Conservation (phyloP, 2,888 invertebrate genomes). For the Homarus gammarus region DNA sequence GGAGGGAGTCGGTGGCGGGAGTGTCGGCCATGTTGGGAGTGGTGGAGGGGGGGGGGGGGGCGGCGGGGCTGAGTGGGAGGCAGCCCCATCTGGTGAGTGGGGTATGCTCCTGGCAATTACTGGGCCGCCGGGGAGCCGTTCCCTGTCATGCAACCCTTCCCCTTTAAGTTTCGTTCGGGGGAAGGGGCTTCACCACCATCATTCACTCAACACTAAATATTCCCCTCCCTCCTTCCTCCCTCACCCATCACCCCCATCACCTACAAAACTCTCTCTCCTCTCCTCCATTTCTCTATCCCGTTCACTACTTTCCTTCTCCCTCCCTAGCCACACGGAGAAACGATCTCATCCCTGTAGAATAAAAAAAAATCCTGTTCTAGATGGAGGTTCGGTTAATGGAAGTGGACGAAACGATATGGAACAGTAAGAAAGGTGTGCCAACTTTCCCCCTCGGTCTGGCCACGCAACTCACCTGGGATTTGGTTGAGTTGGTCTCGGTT, state of each 20-base stretch:
- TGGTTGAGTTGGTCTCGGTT: conserved; percentile 63
- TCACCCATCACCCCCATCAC: no score
- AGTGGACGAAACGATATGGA: conserved; percentile 23
- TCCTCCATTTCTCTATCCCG: neutral
- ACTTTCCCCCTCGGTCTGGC: conserved; percentile 46
- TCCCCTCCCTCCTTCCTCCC: neutral
- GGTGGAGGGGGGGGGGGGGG: neutral
- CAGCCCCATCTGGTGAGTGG: conserved; percentile 67
- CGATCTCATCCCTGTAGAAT: neutral
- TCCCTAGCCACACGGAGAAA: no score
- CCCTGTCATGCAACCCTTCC: conserved; percentile 65
- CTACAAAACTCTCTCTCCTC: neutral
- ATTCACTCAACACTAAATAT: conserved; percentile 27
- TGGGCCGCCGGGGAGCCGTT: conserved; percentile 59
- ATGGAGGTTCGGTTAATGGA: neutral
- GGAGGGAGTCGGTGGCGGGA: conserved; percentile 32
- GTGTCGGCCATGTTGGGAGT: conserved; percentile 40
- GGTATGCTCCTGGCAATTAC: conserved; percentile 68
- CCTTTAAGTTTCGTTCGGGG: conserved; percentile 57
- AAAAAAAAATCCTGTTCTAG: no score
- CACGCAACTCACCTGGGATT: conserved; percentile 67
- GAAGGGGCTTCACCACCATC: neutral
- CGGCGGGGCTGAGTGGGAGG: conserved; percentile 2
- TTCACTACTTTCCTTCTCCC: neutral
- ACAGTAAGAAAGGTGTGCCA: conserved; percentile 13